Conservation (phyloP, 2,113 vertebrate species). For the Notiomystis cincta region DNA sequence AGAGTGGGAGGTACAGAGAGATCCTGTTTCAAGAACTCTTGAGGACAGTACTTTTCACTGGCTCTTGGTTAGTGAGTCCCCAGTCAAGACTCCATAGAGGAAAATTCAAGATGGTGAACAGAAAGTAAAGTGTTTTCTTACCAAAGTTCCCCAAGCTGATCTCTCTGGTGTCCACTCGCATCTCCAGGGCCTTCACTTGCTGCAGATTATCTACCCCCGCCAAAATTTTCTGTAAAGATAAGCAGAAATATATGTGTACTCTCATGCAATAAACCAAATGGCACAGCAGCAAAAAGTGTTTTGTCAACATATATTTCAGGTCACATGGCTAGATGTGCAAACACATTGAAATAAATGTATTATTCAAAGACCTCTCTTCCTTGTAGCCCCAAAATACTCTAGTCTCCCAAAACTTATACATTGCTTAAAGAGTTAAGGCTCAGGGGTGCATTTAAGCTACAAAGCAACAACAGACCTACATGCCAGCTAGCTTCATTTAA, state of each 20-base stretch:
- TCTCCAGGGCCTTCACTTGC: slow-evolving; percentile 77
- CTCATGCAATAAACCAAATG: not conserved
- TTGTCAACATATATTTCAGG: not conserved
- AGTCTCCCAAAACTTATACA: not conserved
- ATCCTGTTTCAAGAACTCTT: not conserved
- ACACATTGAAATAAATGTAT: not conserved
- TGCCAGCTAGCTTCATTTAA: not conserved
- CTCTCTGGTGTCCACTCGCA: slow-evolving; percentile 83
- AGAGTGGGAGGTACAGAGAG: not conserved
- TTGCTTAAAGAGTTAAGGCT: not conserved
- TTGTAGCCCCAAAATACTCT: not conserved
- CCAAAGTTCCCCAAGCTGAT: slow-evolving; percentile 87
- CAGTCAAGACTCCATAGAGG: not conserved
- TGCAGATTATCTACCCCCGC: slow-evolving; percentile 78
- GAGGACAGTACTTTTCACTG: not conserved
- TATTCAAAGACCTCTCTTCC: not conserved
- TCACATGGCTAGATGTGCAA: not conserved
- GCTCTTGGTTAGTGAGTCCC: not conserved
- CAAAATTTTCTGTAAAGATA: slow-evolving; percentile 77
- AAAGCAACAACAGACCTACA: not conserved
- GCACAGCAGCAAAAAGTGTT: not conserved
- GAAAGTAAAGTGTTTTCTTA: slow-evolving; percentile 68
- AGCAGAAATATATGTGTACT: not conserved
- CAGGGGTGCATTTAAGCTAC: not conserved
- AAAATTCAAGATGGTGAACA: not conserved